Conservation (phyloP, 2,797 vertebrate species). For the Kryptolebias ocellatus region DNA sequence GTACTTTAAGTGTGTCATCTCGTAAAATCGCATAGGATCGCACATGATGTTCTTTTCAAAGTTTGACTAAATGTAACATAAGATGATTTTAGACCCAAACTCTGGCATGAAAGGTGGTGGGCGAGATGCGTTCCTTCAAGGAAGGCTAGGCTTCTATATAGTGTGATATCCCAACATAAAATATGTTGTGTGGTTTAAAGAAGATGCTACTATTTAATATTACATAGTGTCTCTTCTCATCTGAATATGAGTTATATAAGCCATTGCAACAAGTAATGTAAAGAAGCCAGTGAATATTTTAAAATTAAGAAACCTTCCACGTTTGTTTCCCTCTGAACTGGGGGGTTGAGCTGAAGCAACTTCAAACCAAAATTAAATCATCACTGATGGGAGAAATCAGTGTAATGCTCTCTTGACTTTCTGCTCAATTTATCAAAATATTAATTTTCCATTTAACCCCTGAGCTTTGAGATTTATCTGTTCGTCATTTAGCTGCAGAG, state of each 20-base stretch:
- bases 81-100: no score
- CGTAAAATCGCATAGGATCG: no score
- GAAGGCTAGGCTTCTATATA: no score
- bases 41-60: no score
- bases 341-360: conserved; percentile 32
- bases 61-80: no score
- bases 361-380: conserved; percentile 48
- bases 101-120: no score
- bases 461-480: conserved; percentile 67
- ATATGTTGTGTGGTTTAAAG: no score
- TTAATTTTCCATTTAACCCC: conserved; percentile 68
- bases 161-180: no score
- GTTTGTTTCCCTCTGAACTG: conserved; percentile 8
- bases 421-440: conserved; percentile 68
- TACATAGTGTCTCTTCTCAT: neutral
- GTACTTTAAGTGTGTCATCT: no score
- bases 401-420: conserved; percentile 58
- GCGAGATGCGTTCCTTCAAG: no score
- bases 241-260: conserved; percentile 1
- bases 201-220: no score
- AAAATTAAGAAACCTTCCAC: conserved; percentile 1
- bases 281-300: neutral
- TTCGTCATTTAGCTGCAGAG: conserved; percentile 65
- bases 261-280: conserved; percentile 4
- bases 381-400: conserved; percentile 49